A percentile compares a stretch with the other conserved stretches of the same genome.
These are phyloP conservation scores for Plagodis dolabraria DNA, from an alignment of 2,888 invertebrate genomes.

Conservation along the genomic window DNA sequence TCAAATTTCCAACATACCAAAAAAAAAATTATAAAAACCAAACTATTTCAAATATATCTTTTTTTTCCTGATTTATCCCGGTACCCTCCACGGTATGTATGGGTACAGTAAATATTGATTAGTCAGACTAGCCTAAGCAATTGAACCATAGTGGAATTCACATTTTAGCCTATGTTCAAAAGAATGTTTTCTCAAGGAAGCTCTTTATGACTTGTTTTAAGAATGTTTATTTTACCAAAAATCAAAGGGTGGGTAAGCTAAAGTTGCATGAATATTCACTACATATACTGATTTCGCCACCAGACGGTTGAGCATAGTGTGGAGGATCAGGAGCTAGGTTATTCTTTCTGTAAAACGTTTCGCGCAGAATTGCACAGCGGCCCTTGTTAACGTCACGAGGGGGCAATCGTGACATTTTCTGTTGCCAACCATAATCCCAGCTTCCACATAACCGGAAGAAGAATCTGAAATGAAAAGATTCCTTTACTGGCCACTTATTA, in stretches of 20 bases:
- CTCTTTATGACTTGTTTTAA: too few species aligned
- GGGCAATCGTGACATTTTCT: conserved; percentile 63
- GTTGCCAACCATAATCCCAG: conserved; percentile 86
- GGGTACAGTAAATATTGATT: too few species aligned
- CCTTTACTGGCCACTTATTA: too few species aligned
- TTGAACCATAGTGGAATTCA: too few species aligned
- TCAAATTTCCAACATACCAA: too few species aligned
- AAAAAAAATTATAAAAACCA: too few species aligned
- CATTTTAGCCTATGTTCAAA: too few species aligned
- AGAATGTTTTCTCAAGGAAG: too few species aligned
- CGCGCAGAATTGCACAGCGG: conserved; percentile 77
- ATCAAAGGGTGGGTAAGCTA: conserved; percentile 3
- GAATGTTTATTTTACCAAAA: not conserved
- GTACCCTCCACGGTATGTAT: too few species aligned
- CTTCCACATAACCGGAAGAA: conserved; percentile 78
- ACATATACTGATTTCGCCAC: conserved; percentile 67
- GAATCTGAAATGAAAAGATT: conserved; percentile 56
- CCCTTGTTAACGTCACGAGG: conserved; percentile 74
- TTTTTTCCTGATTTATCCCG: too few species aligned
- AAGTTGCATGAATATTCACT: conserved; percentile 69
- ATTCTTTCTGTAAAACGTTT: conserved; percentile 84
- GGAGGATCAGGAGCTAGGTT: conserved; percentile 83
- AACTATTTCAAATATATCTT: too few species aligned
- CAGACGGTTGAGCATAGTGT: conserved; percentile 80
- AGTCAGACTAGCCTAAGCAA: too few species aligned